A percentile compares a stretch with the other conserved stretches of the same genome.
Conservation (phyloP, 2,113 vertebrate genomes). For the Mustelus asterias region DNA sequence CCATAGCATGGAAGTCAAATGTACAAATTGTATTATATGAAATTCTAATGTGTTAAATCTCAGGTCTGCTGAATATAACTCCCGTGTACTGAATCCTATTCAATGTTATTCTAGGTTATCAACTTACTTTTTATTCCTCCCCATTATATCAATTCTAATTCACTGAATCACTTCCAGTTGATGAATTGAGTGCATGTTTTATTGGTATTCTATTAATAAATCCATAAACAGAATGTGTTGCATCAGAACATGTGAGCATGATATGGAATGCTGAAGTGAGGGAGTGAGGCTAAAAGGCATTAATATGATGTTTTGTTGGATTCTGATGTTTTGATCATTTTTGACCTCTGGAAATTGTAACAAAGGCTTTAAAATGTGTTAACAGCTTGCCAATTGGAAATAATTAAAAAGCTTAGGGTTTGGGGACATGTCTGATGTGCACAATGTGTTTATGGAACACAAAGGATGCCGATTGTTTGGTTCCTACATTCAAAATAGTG, state of each 20-base stretch:
- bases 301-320: neutral
- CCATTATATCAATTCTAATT: constrained; percentile 9
- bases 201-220: neutral
- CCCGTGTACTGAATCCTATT: neutral
- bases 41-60: constrained; percentile 29
- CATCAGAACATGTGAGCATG: neutral
- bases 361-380: neutral
- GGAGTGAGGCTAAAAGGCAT: neutral
- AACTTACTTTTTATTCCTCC: neutral
- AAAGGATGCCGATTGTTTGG: neutral
- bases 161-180: constrained; percentile 27
- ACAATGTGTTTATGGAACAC: neutral
- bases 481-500: no score
- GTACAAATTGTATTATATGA: constrained; percentile 17
- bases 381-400: neutral
- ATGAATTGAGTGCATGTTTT: neutral
- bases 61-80: neutral
- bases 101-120: constrained; percentile 9
- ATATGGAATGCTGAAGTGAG: neutral
- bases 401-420: neutral
- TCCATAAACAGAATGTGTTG: neutral
- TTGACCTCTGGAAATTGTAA: neutral
- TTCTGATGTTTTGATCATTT: neutral
- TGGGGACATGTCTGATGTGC: neutral
- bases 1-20: constrained; percentile 6